phyloP scores from a whole-genome alignment of 2,113 vertebrate genomes.

The Phylloscopus trochiloides region DNA sequence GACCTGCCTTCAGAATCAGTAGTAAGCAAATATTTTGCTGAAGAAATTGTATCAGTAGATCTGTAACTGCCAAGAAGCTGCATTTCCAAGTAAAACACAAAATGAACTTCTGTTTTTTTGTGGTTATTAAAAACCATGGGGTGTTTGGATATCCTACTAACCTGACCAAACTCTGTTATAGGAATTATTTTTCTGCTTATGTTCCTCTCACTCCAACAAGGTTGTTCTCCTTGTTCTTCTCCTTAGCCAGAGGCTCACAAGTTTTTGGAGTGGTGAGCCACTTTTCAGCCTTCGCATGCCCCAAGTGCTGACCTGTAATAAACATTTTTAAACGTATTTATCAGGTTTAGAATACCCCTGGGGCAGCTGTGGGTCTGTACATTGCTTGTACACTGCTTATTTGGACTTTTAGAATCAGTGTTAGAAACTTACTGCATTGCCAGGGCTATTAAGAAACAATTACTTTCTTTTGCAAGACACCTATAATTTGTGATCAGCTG shows the following conservation, averaged over 20 bases:
- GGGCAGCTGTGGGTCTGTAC: neutral
- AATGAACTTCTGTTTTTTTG: neutral
- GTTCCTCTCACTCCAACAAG: neutral
- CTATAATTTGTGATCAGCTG: neutral
- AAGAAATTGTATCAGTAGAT: neutral
- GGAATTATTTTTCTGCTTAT: neutral
- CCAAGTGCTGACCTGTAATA: neutral
- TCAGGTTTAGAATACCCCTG: neutral
- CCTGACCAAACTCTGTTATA: neutral
- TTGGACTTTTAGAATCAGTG: neutral
- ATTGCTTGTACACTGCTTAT: neutral
- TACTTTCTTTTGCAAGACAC: neutral
- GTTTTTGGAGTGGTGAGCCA: neutral
- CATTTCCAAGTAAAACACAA: slow-evolving; percentile 16
- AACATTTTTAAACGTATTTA: neutral
- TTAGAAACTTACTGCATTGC: neutral
- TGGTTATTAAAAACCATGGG: neutral
- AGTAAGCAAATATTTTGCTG: neutral
- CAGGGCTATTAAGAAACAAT: neutral
- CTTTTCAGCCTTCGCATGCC: neutral
- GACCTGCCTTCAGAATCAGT: neutral
- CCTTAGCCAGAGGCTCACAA: neutral
- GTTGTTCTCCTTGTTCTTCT: neutral
- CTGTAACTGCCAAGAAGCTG: neutral
- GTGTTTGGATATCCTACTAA: neutral